A percentile compares a stretch with the other conserved stretches of the same genome.
phyloP scores from a whole-genome alignment of 2,797 vertebrate genomes.

The Protonibea diacanthus region DNA sequence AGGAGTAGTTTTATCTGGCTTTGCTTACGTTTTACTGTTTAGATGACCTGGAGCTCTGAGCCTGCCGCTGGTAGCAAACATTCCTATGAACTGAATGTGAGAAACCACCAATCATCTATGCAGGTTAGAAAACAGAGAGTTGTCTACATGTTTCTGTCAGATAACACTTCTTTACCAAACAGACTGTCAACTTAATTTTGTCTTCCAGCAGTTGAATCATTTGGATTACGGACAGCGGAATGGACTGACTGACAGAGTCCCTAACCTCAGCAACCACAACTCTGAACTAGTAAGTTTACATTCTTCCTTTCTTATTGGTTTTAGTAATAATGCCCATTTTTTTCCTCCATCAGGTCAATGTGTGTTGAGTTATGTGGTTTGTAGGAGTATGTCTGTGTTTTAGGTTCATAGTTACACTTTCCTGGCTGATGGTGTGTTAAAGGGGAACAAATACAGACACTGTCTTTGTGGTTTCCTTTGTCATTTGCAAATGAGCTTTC shows the following conservation, averaged over 20 bases:
- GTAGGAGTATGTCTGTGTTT: background rate
- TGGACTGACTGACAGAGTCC: slow-evolving; percentile 51
- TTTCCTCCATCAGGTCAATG: background rate
- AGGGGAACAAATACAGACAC: no score
- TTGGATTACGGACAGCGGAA: slow-evolving; percentile 52
- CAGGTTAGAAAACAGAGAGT: slow-evolving; percentile 64
- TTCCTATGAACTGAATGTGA: slow-evolving; percentile 48
- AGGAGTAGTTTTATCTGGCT: background rate
- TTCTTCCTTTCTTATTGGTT: background rate
- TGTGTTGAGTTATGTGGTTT: background rate
- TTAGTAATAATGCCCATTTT: no score
- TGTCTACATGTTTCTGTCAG: background rate
- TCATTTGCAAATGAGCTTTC: no score
- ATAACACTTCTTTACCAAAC: background rate
- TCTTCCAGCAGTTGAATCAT: slow-evolving; percentile 56
- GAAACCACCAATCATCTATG: slow-evolving; percentile 52
- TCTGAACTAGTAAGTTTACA: slow-evolving; percentile 60
- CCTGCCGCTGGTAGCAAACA: slow-evolving; percentile 43
- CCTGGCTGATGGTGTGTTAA: background rate
- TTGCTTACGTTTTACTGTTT: slow-evolving; percentile 20
- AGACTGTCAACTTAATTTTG: slow-evolving; percentile 4
- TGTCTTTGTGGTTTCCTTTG: no score
- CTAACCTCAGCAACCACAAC: slow-evolving; percentile 54
- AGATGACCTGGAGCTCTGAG: slow-evolving; percentile 63
- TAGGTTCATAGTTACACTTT: background rate